Conservation (phyloP, 1,140 invertebrate species). For the Drosophila pallidifrons region DNA sequence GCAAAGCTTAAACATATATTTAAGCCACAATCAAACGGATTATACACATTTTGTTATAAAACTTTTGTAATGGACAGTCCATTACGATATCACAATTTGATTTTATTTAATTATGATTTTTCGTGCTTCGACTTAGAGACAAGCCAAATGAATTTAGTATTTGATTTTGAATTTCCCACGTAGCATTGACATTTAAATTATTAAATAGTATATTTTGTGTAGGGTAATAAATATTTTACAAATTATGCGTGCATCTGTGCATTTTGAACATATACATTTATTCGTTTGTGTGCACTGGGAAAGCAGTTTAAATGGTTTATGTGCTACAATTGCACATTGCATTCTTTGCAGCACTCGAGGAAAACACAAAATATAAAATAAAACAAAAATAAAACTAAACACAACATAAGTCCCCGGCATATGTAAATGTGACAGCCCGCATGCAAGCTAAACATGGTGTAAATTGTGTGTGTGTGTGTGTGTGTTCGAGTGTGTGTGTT, state of each 20-base stretch:
- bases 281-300: constrained; percentile 32
- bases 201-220: constrained; percentile 10
- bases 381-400: constrained; percentile 32
- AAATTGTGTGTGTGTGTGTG: constrained; percentile 6
- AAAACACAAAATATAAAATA: constrained; percentile 9
- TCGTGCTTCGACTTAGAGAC: neutral
- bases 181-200: constrained; percentile 59
- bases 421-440: constrained; percentile 77
- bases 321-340: constrained; percentile 39
- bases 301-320: constrained; percentile 60
- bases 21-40: constrained; percentile 31
- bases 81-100: neutral
- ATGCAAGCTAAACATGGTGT: constrained; percentile 29
- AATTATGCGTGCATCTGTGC: constrained; percentile 23
- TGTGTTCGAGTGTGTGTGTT: neutral
- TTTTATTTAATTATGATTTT: constrained; percentile 1
- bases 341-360: constrained; percentile 40
- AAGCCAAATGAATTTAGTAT: constrained; percentile 29
- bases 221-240: constrained; percentile 55
- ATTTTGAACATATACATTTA: constrained; percentile 52
- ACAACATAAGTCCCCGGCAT: constrained; percentile 60
- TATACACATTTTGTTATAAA: neutral
- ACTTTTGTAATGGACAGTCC: neutral
- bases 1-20: constrained; percentile 17
- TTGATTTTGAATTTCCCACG: constrained; percentile 30